phyloP scores from a whole-genome alignment of 2,888 invertebrate genomes.

The Andrena hattorfiana region DNA sequence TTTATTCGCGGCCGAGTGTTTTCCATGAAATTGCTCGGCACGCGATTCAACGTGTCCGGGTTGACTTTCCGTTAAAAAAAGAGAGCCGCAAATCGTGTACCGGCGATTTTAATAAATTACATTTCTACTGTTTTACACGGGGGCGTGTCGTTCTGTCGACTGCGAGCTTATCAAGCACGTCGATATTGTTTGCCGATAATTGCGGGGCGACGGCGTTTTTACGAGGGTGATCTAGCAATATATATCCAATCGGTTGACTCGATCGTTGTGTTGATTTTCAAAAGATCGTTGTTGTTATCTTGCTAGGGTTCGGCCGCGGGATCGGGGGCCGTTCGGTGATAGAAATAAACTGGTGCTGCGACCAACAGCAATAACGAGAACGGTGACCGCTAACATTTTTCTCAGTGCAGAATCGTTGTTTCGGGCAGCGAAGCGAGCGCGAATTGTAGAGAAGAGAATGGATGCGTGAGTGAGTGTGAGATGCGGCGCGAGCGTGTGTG shows the following conservation, averaged over 20 bases:
- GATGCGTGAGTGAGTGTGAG: constrained; percentile 18
- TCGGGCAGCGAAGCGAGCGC: constrained; percentile 34
- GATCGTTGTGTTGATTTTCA: constrained; percentile 14
- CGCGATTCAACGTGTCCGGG: constrained; percentile 4
- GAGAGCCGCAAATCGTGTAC: background rate
- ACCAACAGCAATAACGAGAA: constrained; percentile 36
- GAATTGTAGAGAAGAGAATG: constrained; percentile 39
- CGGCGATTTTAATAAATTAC: constrained; percentile 1
- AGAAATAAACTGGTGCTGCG: constrained; percentile 1
- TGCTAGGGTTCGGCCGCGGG: constrained; percentile 13
- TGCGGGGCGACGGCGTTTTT: background rate
- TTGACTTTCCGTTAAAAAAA: background rate
- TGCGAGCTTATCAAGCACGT: background rate
- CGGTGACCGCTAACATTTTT: constrained; percentile 58
- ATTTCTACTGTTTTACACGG: background rate
- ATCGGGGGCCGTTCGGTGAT: constrained; percentile 15
- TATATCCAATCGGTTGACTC: background rate
- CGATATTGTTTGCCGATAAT: background rate
- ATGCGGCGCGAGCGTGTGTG: constrained; percentile 44
- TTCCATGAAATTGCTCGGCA: constrained; percentile 24
- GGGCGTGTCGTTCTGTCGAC: background rate
- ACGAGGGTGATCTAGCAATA: background rate
- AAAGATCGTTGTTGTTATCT: constrained; percentile 20
- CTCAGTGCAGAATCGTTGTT: constrained; percentile 54
- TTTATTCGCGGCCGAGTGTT: constrained; percentile 20